These are phyloP conservation scores for Cichladusa arquata DNA, from an alignment of 2,113 vertebrate species.

Conservation along the genomic window DNA sequence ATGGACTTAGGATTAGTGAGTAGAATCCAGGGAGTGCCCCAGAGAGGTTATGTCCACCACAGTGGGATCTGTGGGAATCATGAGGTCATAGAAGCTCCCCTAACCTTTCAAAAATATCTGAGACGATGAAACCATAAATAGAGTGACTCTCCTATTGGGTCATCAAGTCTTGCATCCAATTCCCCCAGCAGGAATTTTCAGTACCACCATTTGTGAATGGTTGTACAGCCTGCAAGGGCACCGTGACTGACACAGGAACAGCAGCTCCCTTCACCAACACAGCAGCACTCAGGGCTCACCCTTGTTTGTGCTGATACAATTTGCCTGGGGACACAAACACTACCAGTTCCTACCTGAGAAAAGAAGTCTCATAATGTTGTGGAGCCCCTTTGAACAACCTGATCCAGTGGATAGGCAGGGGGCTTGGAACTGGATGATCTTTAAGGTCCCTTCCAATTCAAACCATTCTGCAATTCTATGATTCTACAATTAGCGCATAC, in stretches of 20 bases:
- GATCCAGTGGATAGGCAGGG: neutral
- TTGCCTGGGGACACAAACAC: neutral
- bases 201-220: neutral
- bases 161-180: rapidly evolving
- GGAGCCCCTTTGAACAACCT: neutral
- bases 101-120: neutral
- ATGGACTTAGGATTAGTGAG: neutral
- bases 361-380: neutral
- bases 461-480: neutral
- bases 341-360: neutral
- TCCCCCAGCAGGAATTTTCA: neutral
- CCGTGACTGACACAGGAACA: rapidly evolving
- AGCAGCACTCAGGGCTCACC: neutral
- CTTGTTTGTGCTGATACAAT: neutral
- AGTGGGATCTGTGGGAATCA: neutral
- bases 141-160: neutral
- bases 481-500: neutral
- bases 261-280: neutral
- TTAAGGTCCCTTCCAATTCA: neutral
- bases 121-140: neutral
- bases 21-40: neutral
- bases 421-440: neutral
- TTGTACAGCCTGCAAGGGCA: neutral
- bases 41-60: neutral
- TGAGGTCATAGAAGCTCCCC: neutral